These are phyloP conservation scores for Cyphomyrus discorhynchus DNA, from an alignment of 2,113 vertebrate species.

Conservation along the genomic window DNA sequence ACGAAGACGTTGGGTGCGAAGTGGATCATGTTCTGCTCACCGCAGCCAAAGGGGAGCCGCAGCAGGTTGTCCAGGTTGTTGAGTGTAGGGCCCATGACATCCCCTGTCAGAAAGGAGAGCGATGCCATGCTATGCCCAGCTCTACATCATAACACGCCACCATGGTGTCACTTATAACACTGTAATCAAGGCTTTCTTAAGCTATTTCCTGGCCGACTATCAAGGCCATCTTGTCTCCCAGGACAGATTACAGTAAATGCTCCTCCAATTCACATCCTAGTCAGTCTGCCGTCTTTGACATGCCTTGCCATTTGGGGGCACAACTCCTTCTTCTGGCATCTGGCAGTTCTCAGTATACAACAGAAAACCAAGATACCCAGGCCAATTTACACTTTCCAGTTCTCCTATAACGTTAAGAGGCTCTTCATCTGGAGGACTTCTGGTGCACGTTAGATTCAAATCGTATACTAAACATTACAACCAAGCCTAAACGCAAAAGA, in stretches of 20 bases:
- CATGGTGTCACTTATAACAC: neutral
- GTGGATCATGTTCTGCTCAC: conserved; percentile 95
- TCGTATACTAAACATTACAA: neutral
- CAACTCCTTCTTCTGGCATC: neutral
- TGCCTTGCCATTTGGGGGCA: neutral
- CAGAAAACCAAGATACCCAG: neutral
- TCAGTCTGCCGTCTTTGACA: neutral
- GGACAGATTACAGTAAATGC: neutral
- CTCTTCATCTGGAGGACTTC: neutral
- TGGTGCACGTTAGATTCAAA: neutral
- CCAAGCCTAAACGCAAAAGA: neutral
- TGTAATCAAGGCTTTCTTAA: neutral
- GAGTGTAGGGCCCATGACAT: conserved; percentile 86
- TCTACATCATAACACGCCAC: neutral
- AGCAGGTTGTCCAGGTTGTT: conserved; percentile 83
- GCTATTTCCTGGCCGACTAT: neutral
- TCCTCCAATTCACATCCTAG: neutral
- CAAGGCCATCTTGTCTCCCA: neutral
- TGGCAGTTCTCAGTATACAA: neutral
- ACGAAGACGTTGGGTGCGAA: conserved; percentile 91
- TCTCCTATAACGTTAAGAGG: neutral
- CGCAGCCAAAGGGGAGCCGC: conserved; percentile 81
- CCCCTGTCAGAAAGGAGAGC: conserved; percentile 57
- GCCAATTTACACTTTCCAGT: neutral
- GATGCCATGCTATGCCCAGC: neutral